A percentile compares a stretch with the other conserved stretches of the same genome.
phyloP scores from a whole-genome alignment of 2,113 vertebrate species.

The Elephantulus edwardii region DNA sequence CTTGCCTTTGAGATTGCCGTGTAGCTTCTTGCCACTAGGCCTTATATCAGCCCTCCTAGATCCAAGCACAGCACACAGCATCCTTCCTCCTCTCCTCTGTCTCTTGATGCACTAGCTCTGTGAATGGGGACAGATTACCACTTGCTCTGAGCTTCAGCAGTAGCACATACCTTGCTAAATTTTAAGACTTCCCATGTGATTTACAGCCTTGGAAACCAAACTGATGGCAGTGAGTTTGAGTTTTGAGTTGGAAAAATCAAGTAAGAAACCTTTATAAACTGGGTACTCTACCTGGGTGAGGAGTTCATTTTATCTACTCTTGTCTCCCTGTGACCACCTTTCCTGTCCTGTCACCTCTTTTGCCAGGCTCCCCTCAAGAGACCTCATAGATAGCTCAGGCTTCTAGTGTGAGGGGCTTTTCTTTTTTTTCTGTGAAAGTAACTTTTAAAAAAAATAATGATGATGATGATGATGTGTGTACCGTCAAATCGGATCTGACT shows the following conservation, averaged over 20 bases:
- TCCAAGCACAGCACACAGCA: too few relatives aligned
- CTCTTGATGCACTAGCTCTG: not conserved
- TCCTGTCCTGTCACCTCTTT: not conserved
- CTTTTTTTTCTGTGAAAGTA: too few relatives aligned
- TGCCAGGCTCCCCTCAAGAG: not conserved
- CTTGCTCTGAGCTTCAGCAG: not conserved
- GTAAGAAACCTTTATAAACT: not conserved
- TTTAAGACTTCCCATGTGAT: conserved; percentile 2
- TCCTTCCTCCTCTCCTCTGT: not conserved
- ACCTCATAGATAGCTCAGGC: not conserved
- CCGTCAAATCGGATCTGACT: too few relatives aligned
- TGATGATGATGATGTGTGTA: too few relatives aligned
- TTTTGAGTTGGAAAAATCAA: too few relatives aligned
- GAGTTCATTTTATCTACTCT: not conserved
- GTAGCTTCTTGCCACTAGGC: too few relatives aligned
- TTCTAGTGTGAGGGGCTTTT: too few relatives aligned
- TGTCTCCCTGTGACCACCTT: not conserved
- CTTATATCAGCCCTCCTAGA: too few relatives aligned
- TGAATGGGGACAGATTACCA: not conserved
- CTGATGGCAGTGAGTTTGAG: too few relatives aligned
- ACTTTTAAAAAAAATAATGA: too few relatives aligned
- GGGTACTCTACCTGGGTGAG: not conserved
- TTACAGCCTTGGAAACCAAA: too few relatives aligned
- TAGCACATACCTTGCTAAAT: not conserved
- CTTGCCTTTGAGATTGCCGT: too few relatives aligned